Conservation (phyloP, 2,888 invertebrate species). For the Branchinecta sandiegonensis region DNA sequence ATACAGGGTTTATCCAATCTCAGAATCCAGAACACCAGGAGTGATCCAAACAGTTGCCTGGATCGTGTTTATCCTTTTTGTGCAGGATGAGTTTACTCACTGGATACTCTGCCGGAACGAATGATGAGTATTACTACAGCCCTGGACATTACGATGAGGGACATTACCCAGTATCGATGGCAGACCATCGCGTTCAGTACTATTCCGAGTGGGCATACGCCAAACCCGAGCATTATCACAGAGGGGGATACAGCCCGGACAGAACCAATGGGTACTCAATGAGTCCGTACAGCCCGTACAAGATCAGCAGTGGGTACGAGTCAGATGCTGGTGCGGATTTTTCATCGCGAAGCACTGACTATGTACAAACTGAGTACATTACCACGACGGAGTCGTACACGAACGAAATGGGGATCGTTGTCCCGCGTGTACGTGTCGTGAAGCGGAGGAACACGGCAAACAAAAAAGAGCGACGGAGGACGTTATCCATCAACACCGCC, state of each 20-base stretch:
- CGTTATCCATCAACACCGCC: slow-evolving; percentile 87
- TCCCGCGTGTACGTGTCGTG: slow-evolving; percentile 44
- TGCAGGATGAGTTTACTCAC: slow-evolving; percentile 3
- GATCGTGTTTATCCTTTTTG: too few relatives aligned
- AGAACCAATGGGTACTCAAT: neutral
- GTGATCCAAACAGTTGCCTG: neutral
- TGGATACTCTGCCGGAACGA: neutral
- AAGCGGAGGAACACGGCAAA: slow-evolving; percentile 78
- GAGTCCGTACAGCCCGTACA: neutral
- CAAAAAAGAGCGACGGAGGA: slow-evolving; percentile 80
- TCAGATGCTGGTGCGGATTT: neutral
- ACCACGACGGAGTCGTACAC: neutral
- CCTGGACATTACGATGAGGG: slow-evolving; percentile 5
- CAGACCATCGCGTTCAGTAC: slow-evolving; percentile 2
- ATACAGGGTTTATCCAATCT: neutral
- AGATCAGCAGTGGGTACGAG: neutral
- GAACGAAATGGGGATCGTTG: slow-evolving; percentile 18
- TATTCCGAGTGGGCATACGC: slow-evolving; percentile 14
- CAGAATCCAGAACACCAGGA: neutral
- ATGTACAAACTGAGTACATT: neutral
- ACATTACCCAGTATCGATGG: neutral
- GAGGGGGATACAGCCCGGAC: neutral
- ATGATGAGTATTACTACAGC: slow-evolving; percentile 4
- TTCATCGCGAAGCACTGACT: neutral
- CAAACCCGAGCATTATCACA: too few relatives aligned